Evolutionary conservation across 2,113 vertebrate genomes (phyloP).

Genomic region (Lanius ludovicianus): DNA sequence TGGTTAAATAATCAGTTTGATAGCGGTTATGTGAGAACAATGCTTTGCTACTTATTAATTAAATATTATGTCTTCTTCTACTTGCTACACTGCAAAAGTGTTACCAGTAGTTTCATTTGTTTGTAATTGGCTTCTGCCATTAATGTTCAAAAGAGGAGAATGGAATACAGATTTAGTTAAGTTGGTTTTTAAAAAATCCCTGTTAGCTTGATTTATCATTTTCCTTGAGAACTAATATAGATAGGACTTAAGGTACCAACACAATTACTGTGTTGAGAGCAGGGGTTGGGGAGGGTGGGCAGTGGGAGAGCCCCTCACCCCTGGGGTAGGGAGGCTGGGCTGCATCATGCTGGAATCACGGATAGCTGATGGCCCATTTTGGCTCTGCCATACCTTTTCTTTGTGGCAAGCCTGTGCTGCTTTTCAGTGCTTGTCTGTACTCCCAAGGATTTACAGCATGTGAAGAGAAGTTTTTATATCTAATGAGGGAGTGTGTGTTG

Average conservation of each 20-base stretch:
- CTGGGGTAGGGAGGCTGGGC: not conserved
- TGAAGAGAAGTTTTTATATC: not conserved
- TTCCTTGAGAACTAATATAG: not conserved
- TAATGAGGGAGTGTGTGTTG: not conserved
- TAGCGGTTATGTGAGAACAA: not conserved
- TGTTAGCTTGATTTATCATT: not conserved
- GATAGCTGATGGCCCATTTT: not conserved
- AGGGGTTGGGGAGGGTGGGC: not conserved
- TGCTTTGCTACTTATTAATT: conserved; percentile 1
- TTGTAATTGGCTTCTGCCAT: not conserved
- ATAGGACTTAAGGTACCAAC: not conserved
- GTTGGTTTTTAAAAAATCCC: not conserved
- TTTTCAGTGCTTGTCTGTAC: accelerated
- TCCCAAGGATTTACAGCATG: not conserved
- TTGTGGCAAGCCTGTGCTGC: not conserved
- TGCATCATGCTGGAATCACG: accelerated
- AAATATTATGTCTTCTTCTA: not conserved
- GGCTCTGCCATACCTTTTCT: not conserved
- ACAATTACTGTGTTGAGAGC: not conserved
- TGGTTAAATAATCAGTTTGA: not conserved
- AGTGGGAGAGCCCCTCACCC: accelerated
- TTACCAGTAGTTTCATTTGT: not conserved
- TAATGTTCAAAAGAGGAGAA: not conserved
- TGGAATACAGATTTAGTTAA: not conserved
- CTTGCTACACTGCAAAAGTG: not conserved